Evolutionary conservation across 2,113 vertebrate species (phyloP).

Genomic region (Pollimyrus isidori): DNA sequence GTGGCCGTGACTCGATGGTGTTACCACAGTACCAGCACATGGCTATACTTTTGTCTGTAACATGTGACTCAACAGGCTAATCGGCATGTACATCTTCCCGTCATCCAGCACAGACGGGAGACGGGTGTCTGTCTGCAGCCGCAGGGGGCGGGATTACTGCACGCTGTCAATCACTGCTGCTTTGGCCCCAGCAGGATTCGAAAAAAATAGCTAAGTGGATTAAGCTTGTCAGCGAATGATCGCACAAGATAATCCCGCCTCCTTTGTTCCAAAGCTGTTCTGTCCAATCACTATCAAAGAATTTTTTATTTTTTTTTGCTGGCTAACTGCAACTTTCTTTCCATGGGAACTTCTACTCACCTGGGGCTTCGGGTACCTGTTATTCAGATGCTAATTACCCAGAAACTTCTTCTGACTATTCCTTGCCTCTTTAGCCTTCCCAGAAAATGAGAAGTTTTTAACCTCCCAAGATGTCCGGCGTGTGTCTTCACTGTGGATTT

Average conservation of each 20-base stretch:
- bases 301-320: neutral
- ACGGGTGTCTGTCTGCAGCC: neutral
- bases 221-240: neutral
- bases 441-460: neutral
- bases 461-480: neutral
- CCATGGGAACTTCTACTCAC: neutral
- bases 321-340: neutral
- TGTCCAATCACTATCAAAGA: neutral
- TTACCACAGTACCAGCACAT: neutral
- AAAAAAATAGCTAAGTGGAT: neutral
- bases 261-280: neutral
- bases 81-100: neutral
- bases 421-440: neutral
- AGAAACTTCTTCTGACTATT: neutral
- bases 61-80: neutral
- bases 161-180: neutral
- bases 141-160: neutral
- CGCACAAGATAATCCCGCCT: neutral
- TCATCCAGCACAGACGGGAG: neutral
- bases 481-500: neutral
- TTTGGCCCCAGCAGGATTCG: neutral
- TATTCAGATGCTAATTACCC: neutral
- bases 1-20: neutral
- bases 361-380: neutral
- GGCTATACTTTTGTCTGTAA: neutral